These are phyloP conservation scores for Alectura lathami DNA, from an alignment of 2,113 vertebrate species.

Conservation along the genomic window DNA sequence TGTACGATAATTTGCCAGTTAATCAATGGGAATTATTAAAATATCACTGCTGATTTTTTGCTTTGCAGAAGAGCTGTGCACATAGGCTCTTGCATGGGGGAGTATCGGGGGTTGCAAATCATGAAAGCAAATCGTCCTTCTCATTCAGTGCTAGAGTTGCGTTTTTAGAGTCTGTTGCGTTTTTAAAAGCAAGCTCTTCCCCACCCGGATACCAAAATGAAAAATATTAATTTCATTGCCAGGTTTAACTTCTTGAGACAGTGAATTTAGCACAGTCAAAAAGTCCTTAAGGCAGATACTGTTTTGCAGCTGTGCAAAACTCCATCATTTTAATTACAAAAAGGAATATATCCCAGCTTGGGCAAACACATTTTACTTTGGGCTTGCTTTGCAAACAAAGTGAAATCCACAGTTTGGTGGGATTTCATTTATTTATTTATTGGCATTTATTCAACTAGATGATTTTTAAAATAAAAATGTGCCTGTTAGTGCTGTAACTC, in stretches of 20 bases:
- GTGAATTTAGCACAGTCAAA: neutral
- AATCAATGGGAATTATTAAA: constrained; percentile 67
- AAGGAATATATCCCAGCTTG: neutral
- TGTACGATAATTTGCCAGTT: constrained; percentile 34
- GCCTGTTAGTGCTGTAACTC: neutral
- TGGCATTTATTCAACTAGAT: neutral
- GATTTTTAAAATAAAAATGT: neutral
- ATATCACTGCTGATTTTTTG: constrained; percentile 4
- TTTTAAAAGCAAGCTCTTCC: neutral
- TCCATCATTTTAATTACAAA: neutral
- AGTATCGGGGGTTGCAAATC: neutral
- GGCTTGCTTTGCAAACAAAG: constrained; percentile 9
- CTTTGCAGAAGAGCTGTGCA: neutral
- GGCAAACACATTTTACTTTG: neutral
- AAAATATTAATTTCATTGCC: neutral
- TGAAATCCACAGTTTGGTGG: neutral
- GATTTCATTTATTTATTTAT: neutral
- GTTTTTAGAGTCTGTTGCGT: neutral
- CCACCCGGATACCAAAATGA: neutral
- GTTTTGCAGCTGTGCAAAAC: neutral
- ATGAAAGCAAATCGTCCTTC: neutral
- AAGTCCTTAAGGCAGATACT: neutral
- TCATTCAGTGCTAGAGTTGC: no score
- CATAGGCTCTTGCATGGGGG: neutral
- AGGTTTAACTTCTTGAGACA: neutral